Evolutionary conservation across 2,888 invertebrate species (phyloP).

Genomic region (Hypsopygia costalis): DNA sequence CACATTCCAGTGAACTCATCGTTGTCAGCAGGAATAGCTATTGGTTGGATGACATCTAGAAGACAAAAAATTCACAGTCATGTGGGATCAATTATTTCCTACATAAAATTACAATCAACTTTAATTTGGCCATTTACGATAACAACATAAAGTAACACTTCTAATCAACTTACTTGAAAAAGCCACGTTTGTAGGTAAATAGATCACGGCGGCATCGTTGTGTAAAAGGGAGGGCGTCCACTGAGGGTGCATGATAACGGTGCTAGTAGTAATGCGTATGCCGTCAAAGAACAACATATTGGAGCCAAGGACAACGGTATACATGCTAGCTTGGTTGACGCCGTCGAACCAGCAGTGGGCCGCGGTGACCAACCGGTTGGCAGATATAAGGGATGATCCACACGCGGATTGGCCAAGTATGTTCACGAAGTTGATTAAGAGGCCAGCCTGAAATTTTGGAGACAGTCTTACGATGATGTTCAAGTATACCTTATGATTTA

Average conservation of each 20-base stretch:
- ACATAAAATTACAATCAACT: no score
- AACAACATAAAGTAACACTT: no score
- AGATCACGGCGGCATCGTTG: slow-evolving; percentile 50
- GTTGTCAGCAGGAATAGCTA: slow-evolving; percentile 28
- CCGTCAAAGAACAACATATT: slow-evolving; percentile 43
- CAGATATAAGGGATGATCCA: slow-evolving; percentile 39
- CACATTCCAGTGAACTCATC: slow-evolving; percentile 26
- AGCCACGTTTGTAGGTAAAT: slow-evolving; percentile 20
- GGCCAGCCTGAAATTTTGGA: slow-evolving; percentile 43
- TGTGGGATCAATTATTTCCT: no score
- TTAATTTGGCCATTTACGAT: no score
- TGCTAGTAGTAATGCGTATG: slow-evolving; percentile 33
- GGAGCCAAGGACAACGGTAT: slow-evolving; percentile 46
- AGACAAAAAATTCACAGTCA: slow-evolving; percentile 7
- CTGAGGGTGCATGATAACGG: slow-evolving; percentile 41
- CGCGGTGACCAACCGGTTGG: slow-evolving; percentile 44
- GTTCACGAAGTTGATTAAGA: slow-evolving; percentile 40
- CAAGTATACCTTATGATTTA: no score
- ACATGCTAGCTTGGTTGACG: slow-evolving; percentile 32
- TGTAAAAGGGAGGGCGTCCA: slow-evolving; percentile 27
- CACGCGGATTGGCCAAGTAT: slow-evolving; percentile 40
- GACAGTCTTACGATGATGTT: no score
- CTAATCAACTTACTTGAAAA: slow-evolving; percentile 27
- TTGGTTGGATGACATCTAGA: slow-evolving; percentile 30
- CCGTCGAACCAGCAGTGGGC: slow-evolving; percentile 59